Percentiles rank a stretch among this genome's conserved stretches.
phyloP scores from a whole-genome alignment of 1,140 invertebrate species.

The Cherax quadricarinatus region DNA sequence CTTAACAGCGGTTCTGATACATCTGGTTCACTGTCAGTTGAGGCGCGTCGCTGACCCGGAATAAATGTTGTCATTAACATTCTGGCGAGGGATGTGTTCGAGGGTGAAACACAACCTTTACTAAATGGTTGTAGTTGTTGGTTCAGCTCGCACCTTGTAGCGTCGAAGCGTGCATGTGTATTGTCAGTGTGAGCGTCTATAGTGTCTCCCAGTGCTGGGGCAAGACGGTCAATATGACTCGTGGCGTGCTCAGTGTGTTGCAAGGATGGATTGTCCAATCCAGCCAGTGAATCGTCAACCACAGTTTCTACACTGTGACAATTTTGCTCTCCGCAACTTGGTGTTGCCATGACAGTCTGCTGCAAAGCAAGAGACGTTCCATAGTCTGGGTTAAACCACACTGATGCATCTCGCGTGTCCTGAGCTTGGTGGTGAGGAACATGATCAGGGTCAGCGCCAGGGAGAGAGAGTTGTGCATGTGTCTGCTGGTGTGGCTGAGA shows the following conservation, averaged over 20 bases:
- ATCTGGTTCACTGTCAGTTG: background rate
- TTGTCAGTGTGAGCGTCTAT: background rate
- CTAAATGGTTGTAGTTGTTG: background rate
- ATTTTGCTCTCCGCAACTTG: background rate
- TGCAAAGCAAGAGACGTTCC: background rate
- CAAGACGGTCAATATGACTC: background rate
- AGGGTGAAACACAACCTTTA: background rate
- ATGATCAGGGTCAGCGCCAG: background rate
- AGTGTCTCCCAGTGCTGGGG: conserved; percentile 13
- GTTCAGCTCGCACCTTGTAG: background rate
- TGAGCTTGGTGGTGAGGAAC: background rate
- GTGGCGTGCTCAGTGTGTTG: conserved; percentile 18
- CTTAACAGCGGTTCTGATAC: background rate
- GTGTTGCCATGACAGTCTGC: background rate
- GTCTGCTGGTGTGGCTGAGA: no score
- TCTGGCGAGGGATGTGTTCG: background rate
- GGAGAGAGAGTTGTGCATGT: background rate
- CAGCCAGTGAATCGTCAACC: background rate
- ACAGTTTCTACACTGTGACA: background rate
- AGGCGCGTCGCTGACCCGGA: background rate
- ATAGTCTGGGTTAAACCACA: background rate
- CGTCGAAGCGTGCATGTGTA: conserved; percentile 10
- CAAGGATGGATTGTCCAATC: conserved; percentile 33
- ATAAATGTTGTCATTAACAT: background rate
- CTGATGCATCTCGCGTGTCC: background rate